Base-by-base conservation (phyloP, 2,888 invertebrate genomes). In the Tryphoninae sp. region DNA sequence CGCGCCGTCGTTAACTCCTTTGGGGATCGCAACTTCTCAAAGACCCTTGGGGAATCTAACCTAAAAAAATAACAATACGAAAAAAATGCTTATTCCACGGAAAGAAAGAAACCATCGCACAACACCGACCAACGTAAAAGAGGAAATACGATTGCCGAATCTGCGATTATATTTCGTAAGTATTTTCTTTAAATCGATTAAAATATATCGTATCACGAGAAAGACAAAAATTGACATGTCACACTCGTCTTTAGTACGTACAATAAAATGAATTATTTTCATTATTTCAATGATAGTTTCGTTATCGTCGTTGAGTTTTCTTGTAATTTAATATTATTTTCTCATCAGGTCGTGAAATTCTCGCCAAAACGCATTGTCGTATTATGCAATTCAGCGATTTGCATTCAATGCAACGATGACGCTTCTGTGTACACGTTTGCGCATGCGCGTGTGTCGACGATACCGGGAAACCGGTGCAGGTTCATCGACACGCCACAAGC, bases 351-450 rank as follows among this genome's bases (percentile, higher is more conserved):
- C 59, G 42, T 64, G 68, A 76, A 80, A 67, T 72, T 74, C 72
- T 62, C 78, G 71, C 68, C 72, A 78, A 26, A 33, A 51, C 8
- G 75, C 75, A 81, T 72, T 80, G 77, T 73, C 79, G 77, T 78
- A 83, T 88, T 88, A 86, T 86, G 86, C 87, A 88, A 88, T 82
- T 81, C 83, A 67, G 84, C 85, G 84, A 81, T 89, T 88, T 87
- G 86, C 86, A 87, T 89, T 88, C 84, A 84, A 85, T 85, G 80
- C 80, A 55, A 51, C 72, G 72, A 78, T 59, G 51, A 22, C 74
- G 55, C 6, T 13, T 13, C 3, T 58, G 65, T 78, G 64, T 71
- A 33, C 33, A 33, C 33, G 33, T 33, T 33, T 33, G 33, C 33
- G 33, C 33, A 1, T 33, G 33, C 33, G 74, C 61, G 13, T 67